phyloP scores from a whole-genome alignment of 2,113 vertebrate genomes.

The Sceloporus undulatus region DNA sequence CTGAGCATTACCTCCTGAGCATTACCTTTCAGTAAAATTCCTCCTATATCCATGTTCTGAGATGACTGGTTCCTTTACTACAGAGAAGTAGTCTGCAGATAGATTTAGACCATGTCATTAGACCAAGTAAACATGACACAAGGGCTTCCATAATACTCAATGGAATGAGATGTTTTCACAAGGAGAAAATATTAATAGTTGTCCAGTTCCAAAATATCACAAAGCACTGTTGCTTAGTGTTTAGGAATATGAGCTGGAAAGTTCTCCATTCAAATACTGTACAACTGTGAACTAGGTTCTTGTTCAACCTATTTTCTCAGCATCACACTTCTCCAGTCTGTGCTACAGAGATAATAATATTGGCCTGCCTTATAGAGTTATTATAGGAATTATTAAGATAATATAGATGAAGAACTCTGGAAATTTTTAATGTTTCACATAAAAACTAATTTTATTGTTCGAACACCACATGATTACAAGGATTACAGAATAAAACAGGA shows the following conservation, averaged over 20 bases:
- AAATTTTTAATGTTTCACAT: neutral
- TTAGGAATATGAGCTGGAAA: neutral
- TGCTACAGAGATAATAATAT: neutral
- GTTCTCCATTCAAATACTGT: neutral
- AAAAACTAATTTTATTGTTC: neutral
- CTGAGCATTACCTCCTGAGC: too few relatives aligned
- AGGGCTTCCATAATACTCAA: neutral
- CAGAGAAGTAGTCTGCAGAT: neutral
- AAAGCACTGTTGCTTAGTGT: neutral
- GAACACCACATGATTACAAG: neutral
- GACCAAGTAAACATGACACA: neutral
- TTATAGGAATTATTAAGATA: neutral
- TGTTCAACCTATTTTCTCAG: neutral
- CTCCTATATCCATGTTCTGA: neutral
- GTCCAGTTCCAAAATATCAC: neutral
- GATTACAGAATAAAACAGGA: neutral
- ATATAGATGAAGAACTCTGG: neutral
- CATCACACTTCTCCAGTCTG: neutral
- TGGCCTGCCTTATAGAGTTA: neutral
- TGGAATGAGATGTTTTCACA: neutral
- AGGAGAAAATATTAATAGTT: neutral
- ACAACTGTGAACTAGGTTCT: neutral
- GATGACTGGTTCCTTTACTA: neutral
- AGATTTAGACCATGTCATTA: neutral
- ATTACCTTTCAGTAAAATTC: neutral